A percentile compares a stretch with the other conserved stretches of the same genome.
phyloP scores from a whole-genome alignment of 2,888 invertebrate species.

The Cephus pulcher region DNA sequence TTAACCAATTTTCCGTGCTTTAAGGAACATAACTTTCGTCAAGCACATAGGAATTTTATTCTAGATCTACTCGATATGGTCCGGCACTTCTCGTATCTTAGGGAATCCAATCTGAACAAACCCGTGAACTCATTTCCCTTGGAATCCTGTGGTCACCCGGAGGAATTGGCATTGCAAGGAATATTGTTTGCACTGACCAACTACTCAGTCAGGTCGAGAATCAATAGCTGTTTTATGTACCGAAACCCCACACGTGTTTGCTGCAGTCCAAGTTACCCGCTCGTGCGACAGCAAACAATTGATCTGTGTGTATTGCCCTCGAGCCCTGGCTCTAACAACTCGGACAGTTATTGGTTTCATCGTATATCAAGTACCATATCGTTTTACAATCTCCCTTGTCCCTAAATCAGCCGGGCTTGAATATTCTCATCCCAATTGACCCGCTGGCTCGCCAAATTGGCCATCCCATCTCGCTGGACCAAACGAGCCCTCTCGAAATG shows the following conservation, averaged over 20 bases:
- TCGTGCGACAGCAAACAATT: slow-evolving; percentile 21
- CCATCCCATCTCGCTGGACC: neutral
- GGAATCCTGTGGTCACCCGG: slow-evolving; percentile 7
- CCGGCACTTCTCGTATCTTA: neutral
- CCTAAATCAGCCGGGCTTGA: neutral
- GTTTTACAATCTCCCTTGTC: slow-evolving; percentile 16
- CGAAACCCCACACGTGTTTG: slow-evolving; percentile 2
- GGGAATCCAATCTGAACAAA: neutral
- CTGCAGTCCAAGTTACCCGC: slow-evolving; percentile 7
- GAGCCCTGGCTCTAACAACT: slow-evolving; percentile 13
- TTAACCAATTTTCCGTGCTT: neutral
- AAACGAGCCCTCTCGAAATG: neutral
- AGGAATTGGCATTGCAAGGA: slow-evolving; percentile 21
- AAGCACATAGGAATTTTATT: neutral
- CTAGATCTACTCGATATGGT: neutral
- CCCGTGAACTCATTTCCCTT: neutral
- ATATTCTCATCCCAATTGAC: slow-evolving; percentile 6
- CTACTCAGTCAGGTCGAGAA: slow-evolving; percentile 5
- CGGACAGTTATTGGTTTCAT: slow-evolving; percentile 15
- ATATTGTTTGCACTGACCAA: slow-evolving; percentile 20
- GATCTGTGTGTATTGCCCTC: slow-evolving; percentile 11
- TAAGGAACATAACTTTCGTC: neutral
- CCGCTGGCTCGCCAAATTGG: neutral
- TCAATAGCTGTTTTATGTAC: slow-evolving; percentile 18
- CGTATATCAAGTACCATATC: slow-evolving; percentile 11